These are phyloP conservation scores for Synergus umbraculus DNA, from an alignment of 2,888 invertebrate genomes.

Conservation along the genomic window DNA sequence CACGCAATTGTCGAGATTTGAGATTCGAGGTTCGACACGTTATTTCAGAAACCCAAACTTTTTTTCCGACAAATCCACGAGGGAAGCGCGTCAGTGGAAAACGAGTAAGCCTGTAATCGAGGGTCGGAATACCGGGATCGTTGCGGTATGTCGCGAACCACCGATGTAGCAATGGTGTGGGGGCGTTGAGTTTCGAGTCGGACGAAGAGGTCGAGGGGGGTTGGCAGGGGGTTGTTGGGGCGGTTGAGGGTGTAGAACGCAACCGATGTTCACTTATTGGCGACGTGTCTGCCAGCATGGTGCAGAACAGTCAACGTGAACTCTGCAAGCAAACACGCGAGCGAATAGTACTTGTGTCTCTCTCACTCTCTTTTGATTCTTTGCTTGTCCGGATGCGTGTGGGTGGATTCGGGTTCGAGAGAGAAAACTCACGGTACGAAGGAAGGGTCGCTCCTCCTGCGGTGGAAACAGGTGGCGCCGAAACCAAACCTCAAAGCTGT, in stretches of 20 bases:
- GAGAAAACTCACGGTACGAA: constrained; percentile 47
- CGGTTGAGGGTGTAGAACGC: constrained; percentile 62
- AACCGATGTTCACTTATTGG: constrained; percentile 77
- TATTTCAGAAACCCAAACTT: neutral
- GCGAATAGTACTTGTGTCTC: constrained; percentile 52
- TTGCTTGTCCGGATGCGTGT: constrained; percentile 54
- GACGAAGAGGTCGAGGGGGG: constrained; percentile 28
- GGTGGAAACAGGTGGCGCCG: constrained; percentile 74
- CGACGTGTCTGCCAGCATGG: constrained; percentile 76
- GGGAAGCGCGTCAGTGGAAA: constrained; percentile 39
- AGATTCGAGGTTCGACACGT: neutral
- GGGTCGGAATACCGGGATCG: constrained; percentile 59
- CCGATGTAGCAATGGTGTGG: constrained; percentile 44
- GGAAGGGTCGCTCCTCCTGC: constrained; percentile 51
- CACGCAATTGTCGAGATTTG: neutral
- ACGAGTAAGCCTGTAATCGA: constrained; percentile 50
- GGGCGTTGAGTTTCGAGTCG: constrained; percentile 46
- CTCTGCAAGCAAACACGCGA: constrained; percentile 58
- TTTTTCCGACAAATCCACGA: constrained; percentile 2
- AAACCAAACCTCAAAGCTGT: constrained; percentile 65
- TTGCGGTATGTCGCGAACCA: constrained; percentile 66
- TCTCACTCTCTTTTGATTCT: constrained; percentile 44
- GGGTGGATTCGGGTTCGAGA: constrained; percentile 57
- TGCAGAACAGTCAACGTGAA: constrained; percentile 63
- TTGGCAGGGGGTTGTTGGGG: constrained; percentile 50